Conservation (phyloP, 2,797 vertebrate species). For the Chaenodraco wilsoni region DNA sequence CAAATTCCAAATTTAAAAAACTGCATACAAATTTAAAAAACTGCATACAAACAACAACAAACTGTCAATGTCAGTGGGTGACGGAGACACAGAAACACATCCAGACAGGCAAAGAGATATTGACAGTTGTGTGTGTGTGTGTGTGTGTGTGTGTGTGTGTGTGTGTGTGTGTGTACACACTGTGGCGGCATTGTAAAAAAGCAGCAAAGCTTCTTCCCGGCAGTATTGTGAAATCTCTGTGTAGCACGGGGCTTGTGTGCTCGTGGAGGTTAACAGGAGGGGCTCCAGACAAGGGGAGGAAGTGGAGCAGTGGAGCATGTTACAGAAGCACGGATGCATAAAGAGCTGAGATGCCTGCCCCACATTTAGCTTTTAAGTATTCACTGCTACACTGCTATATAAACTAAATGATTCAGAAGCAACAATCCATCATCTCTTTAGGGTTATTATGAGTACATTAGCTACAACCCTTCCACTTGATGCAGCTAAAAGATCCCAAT, state of each 20-base stretch:
- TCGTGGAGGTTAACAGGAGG: conserved; percentile 11
- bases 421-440: conserved; percentile 62
- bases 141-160: background rate
- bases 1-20: background rate
- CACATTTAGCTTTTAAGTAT: conserved; percentile 74
- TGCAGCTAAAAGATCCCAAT: conserved; percentile 2
- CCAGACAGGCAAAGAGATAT: too few relatives aligned
- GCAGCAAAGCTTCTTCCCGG: too few relatives aligned
- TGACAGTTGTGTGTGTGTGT: too few relatives aligned
- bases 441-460: conserved; percentile 61
- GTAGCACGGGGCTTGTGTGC: background rate
- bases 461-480: conserved; percentile 9
- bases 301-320: conserved; percentile 74
- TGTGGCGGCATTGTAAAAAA: too few relatives aligned
- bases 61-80: background rate
- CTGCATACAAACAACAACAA: background rate
- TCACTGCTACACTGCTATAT: conserved; percentile 44
- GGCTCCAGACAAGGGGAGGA: conserved; percentile 48
- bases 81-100: too few relatives aligned
- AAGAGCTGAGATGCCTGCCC: conserved; percentile 67
- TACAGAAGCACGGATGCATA: conserved; percentile 72
- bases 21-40: background rate
- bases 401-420: conserved; percentile 77
- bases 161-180: background rate
- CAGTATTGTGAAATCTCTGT: too few relatives aligned